Percentiles rank a stretch among this genome's conserved stretches.
Conservation (phyloP, 2,113 vertebrate species). For the Callorhinus ursinus region DNA sequence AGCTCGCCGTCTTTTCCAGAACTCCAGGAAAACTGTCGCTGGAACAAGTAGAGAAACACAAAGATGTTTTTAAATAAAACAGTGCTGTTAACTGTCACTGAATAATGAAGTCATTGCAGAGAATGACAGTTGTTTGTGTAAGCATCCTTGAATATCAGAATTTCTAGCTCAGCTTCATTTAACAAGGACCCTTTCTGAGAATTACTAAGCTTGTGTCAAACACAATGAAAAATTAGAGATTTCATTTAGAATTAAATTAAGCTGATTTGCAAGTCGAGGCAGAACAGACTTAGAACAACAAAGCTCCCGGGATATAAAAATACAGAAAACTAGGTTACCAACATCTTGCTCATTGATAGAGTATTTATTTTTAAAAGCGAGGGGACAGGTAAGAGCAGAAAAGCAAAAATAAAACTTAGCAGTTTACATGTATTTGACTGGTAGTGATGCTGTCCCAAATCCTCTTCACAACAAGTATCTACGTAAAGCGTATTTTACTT, state of each 20-base stretch:
- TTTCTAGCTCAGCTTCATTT: background rate
- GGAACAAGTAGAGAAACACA: constrained; percentile 73
- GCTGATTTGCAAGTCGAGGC: background rate
- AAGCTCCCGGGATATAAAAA: background rate
- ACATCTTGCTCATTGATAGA: background rate
- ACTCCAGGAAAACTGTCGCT: constrained; percentile 98
- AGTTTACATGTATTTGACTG: background rate
- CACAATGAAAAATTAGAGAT: constrained; percentile 35
- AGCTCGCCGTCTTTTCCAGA: constrained; percentile 96
- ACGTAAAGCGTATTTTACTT: background rate
- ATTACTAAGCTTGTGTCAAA: background rate
- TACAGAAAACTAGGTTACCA: background rate
- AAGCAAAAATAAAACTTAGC: background rate
- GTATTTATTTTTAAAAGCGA: background rate
- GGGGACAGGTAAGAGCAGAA: background rate
- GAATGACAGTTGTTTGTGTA: background rate
- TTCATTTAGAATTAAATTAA: constrained; percentile 59
- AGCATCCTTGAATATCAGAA: background rate
- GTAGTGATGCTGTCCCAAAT: background rate
- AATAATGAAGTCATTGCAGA: background rate
- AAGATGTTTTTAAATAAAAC: constrained; percentile 52
- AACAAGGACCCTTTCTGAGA: background rate
- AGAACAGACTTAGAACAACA: constrained; percentile 3
- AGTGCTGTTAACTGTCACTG: background rate
- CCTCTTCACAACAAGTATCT: background rate